A percentile compares a stretch with the other conserved stretches of the same genome.
phyloP scores from a whole-genome alignment of 2,797 vertebrate species.

The Onychomys torridus region DNA sequence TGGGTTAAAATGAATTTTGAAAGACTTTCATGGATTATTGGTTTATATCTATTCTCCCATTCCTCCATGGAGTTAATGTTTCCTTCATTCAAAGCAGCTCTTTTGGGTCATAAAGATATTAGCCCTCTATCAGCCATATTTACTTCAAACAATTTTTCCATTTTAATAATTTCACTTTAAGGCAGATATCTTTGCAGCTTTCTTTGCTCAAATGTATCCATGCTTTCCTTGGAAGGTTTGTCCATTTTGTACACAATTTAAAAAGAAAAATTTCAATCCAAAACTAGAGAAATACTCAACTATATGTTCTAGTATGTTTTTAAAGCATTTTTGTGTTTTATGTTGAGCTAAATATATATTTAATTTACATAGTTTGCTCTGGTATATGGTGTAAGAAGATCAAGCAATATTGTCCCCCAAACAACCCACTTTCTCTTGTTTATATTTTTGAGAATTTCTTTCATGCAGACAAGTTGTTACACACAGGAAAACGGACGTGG shows the following conservation, averaged over 20 bases:
- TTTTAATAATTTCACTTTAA: neutral
- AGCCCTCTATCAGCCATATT: neutral
- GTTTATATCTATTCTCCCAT: neutral
- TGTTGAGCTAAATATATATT: neutral
- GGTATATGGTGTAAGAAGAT: neutral
- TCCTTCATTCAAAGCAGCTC: too few relatives aligned
- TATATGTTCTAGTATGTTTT: neutral
- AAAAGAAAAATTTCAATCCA: too few relatives aligned
- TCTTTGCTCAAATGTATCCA: neutral
- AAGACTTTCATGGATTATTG: neutral
- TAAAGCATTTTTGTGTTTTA: neutral
- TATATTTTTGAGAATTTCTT: neutral
- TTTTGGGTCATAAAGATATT: neutral
- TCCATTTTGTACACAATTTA: neutral
- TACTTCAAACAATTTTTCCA: neutral
- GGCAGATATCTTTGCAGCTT: neutral
- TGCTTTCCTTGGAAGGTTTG: too few relatives aligned
- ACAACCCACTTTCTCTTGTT: neutral
- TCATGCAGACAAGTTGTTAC: neutral
- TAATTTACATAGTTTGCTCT: neutral
- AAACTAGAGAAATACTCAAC: neutral
- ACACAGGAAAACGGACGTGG: neutral
- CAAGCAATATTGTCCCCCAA: neutral
- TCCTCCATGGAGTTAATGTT: neutral
- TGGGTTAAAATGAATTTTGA: neutral